Evolutionary conservation across 2,888 invertebrate species (phyloP).

Genomic region (Harpalus rufipes): DNA sequence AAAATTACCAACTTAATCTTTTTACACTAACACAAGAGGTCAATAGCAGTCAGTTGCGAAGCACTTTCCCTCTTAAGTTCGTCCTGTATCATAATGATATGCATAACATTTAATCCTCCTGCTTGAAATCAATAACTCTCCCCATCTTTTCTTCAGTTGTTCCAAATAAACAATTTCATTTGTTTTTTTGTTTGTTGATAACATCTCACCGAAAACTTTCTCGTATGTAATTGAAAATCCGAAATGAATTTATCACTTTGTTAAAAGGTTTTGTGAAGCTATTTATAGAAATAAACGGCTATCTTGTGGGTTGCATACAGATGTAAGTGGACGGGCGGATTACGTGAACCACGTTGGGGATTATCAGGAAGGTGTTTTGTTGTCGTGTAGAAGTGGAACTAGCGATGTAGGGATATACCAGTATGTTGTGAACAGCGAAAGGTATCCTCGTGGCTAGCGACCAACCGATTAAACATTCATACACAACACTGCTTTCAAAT

Average conservation of each 20-base stretch:
- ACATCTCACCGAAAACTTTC: background rate
- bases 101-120: background rate
- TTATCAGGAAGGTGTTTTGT: background rate
- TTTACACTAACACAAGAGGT: too few species aligned
- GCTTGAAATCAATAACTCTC: background rate
- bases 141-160: background rate
- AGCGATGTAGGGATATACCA: slow-evolving; percentile 2
- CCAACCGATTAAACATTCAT: slow-evolving; percentile 34
- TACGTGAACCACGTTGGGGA: background rate
- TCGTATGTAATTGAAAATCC: background rate
- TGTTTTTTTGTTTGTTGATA: background rate
- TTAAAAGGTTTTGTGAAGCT: background rate
- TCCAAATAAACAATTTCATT: background rate
- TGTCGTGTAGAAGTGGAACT: background rate
- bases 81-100: background rate
- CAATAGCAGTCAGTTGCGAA: slow-evolving; percentile 11
- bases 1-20: too few species aligned
- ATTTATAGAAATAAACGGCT: background rate
- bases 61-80: slow-evolving; percentile 9
- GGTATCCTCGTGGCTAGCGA: slow-evolving; percentile 15
- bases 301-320: background rate
- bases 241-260: background rate
- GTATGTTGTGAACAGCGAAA: background rate
- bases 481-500: slow-evolving; percentile 9
- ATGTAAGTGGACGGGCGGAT: background rate